These are phyloP conservation scores for Typhlichthys eigenmanni DNA, from an alignment of 2,797 vertebrate species.

Conservation along the genomic window DNA sequence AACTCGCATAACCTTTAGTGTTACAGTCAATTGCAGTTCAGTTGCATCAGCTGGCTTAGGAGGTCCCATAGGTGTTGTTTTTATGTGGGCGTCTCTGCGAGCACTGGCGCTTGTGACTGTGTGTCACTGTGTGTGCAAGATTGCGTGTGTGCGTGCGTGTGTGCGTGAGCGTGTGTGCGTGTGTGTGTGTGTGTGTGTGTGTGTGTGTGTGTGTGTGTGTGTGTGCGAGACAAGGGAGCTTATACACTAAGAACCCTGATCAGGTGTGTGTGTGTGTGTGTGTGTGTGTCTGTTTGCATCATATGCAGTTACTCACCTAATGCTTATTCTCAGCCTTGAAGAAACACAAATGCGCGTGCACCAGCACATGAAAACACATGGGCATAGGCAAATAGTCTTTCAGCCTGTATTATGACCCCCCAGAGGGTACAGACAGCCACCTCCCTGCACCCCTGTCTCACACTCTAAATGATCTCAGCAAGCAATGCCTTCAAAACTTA, in stretches of 20 bases:
- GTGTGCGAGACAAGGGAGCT: background rate
- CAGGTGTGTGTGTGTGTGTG: constrained; percentile 1
- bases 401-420: constrained; percentile 58
- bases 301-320: background rate
- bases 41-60: constrained; percentile 80
- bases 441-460: constrained; percentile 50
- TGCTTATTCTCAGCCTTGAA: constrained; percentile 51
- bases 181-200: background rate
- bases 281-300: constrained; percentile 26
- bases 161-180: background rate
- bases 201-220: background rate
- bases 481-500: constrained; percentile 52
- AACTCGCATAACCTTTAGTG: constrained; percentile 73
- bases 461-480: constrained; percentile 65
- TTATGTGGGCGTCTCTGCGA: constrained; percentile 3
- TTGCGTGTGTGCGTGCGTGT: background rate
- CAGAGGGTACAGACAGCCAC: constrained; percentile 55
- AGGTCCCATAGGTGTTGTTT: constrained; percentile 64
- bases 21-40: constrained; percentile 81
- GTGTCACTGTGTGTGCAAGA: constrained; percentile 7
- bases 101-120: constrained; percentile 34
- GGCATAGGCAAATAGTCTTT: constrained; percentile 47
- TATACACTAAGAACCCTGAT: no score
- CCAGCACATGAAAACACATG: constrained; percentile 31
- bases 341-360: background rate